Percentiles rank a stretch among this genome's conserved stretches.
Conservation (phyloP, 2,888 invertebrate genomes). For the Julus scanicus region DNA sequence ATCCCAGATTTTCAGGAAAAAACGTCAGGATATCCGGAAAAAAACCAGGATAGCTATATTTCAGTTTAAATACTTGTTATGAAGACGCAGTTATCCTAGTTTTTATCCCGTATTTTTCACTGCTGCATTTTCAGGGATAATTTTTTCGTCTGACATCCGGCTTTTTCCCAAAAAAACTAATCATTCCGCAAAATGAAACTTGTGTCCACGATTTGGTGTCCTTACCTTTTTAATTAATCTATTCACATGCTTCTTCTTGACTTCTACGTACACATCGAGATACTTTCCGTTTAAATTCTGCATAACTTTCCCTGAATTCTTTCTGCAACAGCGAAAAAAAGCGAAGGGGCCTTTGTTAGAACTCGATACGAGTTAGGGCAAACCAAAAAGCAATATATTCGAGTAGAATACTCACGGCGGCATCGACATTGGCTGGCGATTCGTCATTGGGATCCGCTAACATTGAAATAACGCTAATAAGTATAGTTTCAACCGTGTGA, state of each 20-base stretch:
- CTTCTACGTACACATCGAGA: conserved; percentile 98
- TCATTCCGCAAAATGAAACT: too few relatives aligned
- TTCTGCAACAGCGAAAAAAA: conserved; percentile 73
- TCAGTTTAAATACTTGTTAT: too few relatives aligned
- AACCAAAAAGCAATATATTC: background rate
- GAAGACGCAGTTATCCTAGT: too few relatives aligned
- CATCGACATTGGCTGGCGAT: conserved; percentile 99
- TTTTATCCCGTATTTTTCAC: too few relatives aligned
- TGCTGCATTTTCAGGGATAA: too few relatives aligned
- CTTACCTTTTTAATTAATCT: conserved; percentile 53
- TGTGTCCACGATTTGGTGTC: background rate
- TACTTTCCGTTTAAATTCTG: conserved; percentile 97
- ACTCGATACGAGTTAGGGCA: background rate
- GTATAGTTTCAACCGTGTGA: conserved; percentile 98
- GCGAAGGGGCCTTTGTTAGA: background rate
- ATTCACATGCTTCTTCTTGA: conserved; percentile 83
- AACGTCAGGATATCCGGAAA: too few relatives aligned
- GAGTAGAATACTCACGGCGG: conserved; percentile 83
- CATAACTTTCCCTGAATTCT: conserved; percentile 98
- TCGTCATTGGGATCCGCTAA: conserved; percentile 99
- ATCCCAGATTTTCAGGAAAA: too few relatives aligned
- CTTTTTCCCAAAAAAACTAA: too few relatives aligned
- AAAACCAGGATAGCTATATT: too few relatives aligned
- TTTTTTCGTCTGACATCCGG: too few relatives aligned
- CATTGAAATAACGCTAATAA: conserved; percentile 99